Evolutionary conservation across 2,888 invertebrate genomes (phyloP).

Genomic region (Morpho deidamia): DNA sequence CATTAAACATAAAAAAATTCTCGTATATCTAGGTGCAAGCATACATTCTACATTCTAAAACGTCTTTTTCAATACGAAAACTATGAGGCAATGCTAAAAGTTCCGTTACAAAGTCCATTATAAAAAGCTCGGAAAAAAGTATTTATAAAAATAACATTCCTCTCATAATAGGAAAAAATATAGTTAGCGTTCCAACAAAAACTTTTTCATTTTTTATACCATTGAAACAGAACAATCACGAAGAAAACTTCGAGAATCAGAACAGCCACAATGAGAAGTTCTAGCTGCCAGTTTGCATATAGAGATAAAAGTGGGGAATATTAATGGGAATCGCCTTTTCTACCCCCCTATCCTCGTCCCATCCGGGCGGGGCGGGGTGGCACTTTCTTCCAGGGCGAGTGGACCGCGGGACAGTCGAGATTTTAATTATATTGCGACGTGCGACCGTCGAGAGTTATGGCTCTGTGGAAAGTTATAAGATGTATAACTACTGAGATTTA

Average conservation of each 20-base stretch:
- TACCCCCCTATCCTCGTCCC: constrained; percentile 35
- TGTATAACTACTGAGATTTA: not conserved
- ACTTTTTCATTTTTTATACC: constrained; percentile 51
- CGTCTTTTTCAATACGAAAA: no score
- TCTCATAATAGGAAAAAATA: constrained; percentile 32
- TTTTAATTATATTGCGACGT: constrained; percentile 76
- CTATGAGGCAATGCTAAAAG: no score
- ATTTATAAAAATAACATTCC: not conserved
- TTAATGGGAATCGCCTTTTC: constrained; percentile 69
- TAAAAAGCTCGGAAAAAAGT: no score
- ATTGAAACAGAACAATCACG: constrained; percentile 75
- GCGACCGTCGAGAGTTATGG: constrained; percentile 62
- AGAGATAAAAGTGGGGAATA: constrained; percentile 79
- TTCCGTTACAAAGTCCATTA: no score
- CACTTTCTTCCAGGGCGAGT: constrained; percentile 64
- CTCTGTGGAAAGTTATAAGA: constrained; percentile 45
- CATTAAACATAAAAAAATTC: no score
- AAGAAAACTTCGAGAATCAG: constrained; percentile 61
- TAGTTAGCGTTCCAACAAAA: constrained; percentile 55
- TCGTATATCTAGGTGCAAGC: no score
- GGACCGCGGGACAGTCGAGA: constrained; percentile 75
- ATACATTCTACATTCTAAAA: no score
- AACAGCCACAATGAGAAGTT: constrained; percentile 72
- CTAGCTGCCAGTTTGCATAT: constrained; percentile 77
- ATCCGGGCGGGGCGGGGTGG: constrained; percentile 33